Evolutionary conservation across 2,113 vertebrate species (phyloP).

Genomic region (Rhinolophus ferrumequinum): DNA sequence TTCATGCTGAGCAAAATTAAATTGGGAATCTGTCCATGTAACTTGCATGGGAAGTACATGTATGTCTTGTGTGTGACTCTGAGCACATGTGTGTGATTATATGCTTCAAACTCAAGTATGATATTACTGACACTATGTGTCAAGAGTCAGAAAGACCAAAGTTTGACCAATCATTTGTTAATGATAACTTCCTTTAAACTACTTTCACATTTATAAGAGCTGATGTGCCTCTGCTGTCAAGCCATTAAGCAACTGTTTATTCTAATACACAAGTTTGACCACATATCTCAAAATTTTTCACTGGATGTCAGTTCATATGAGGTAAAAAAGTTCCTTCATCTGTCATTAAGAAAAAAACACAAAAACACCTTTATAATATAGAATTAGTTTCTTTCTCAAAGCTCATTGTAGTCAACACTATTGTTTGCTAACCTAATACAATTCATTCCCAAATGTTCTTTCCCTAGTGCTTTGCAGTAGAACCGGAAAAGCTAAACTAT

Average conservation of each 20-base stretch:
- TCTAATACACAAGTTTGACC: not conserved
- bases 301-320: not conserved
- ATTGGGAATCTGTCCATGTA: not conserved
- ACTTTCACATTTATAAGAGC: not conserved
- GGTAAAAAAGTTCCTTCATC: not conserved
- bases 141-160: not conserved
- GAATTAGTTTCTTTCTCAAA: not conserved
- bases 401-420: not conserved
- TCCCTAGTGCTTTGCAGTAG: not conserved
- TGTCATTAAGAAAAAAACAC: not conserved
- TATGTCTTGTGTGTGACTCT: not conserved
- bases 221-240: not conserved
- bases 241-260: not conserved
- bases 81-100: not conserved
- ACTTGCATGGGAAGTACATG: accelerated
- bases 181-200: not conserved
- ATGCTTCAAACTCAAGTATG: not conserved
- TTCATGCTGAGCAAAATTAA: not conserved
- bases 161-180: not conserved
- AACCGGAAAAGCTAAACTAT: not conserved
- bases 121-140: not conserved
- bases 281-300: not conserved
- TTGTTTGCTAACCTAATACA: not conserved
- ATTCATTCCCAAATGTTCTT: not conserved
- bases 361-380: not conserved